These are phyloP conservation scores for Platichthys stellatus DNA, from an alignment of 2,113 vertebrate species.

Conservation along the genomic window DNA sequence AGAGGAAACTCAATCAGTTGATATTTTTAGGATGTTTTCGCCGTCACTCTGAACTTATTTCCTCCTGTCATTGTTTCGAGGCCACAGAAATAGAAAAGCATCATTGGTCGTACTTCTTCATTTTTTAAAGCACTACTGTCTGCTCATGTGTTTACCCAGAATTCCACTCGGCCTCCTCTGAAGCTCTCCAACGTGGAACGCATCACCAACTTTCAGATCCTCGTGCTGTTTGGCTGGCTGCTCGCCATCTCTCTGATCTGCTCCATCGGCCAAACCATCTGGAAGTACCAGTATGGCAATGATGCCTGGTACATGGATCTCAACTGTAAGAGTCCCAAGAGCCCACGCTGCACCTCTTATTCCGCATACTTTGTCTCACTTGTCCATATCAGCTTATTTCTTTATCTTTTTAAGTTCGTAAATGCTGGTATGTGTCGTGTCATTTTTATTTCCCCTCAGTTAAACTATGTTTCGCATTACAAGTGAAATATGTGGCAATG, in stretches of 20 bases:
- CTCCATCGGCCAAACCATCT: slow-evolving; percentile 95
- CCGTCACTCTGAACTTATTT: too few species aligned
- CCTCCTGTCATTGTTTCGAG: background rate
- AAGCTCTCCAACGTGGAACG: slow-evolving; percentile 98
- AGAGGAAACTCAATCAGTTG: background rate
- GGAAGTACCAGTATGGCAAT: slow-evolving; percentile 91
- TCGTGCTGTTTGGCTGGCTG: slow-evolving; percentile 95
- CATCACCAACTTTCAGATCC: slow-evolving; percentile 98
- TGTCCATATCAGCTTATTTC: slow-evolving; percentile 82
- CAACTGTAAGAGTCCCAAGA: slow-evolving; percentile 89
- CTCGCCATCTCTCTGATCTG: slow-evolving; percentile 96
- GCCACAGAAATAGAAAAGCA: background rate
- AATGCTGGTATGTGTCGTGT: slow-evolving; percentile 77
- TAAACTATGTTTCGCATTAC: slow-evolving; percentile 79
- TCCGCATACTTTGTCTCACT: slow-evolving; percentile 80
- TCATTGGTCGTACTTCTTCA: background rate
- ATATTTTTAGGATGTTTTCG: background rate
- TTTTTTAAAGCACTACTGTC: slow-evolving; percentile 7
- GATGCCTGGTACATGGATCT: slow-evolving; percentile 98
- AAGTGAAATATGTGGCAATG: slow-evolving; percentile 85
- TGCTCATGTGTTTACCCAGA: slow-evolving; percentile 81
- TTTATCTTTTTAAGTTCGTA: slow-evolving; percentile 76
- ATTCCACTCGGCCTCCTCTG: slow-evolving; percentile 95
- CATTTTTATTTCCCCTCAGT: slow-evolving; percentile 77
- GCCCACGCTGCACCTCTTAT: slow-evolving; percentile 51